phyloP scores from a whole-genome alignment of 1,140 invertebrate genomes.

The Mylabris phalerata region DNA sequence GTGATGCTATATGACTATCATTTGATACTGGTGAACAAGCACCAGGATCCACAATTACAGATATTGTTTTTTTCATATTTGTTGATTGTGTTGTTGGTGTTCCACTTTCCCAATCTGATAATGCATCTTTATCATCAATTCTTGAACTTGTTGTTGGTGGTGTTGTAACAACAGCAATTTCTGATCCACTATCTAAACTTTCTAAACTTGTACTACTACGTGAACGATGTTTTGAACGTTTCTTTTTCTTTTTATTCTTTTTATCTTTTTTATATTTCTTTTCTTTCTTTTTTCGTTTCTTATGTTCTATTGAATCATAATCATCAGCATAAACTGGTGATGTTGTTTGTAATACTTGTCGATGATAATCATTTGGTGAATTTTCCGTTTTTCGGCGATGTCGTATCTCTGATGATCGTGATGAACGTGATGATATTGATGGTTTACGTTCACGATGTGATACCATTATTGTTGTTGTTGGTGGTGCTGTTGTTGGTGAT shows the following conservation, averaged over 20 bases:
- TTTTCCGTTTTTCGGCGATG: constrained; percentile 34
- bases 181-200: constrained; percentile 31
- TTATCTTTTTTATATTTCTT: constrained; percentile 61
- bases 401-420: constrained; percentile 37
- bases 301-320: constrained; percentile 42
- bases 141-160: constrained; percentile 19
- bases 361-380: constrained; percentile 24
- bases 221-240: constrained; percentile 56
- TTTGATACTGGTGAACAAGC: constrained; percentile 39
- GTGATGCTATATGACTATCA: constrained; percentile 38
- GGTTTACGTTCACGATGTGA: constrained; percentile 33
- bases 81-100: neutral
- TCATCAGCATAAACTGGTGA: constrained; percentile 34
- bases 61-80: neutral
- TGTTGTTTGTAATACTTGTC: constrained; percentile 25
- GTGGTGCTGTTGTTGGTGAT: constrained; percentile 45
- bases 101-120: constrained; percentile 45
- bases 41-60: constrained; percentile 25
- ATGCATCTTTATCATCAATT: constrained; percentile 31
- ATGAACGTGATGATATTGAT: constrained; percentile 37
- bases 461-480: constrained; percentile 18
- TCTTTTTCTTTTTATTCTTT: constrained; percentile 64
- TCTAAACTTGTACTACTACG: constrained; percentile 53
- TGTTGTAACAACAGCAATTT: constrained; percentile 22
- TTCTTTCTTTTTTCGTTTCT: constrained; percentile 51